phyloP scores from a whole-genome alignment of 2,113 vertebrate genomes.

The Oxyura jamaicensis region DNA sequence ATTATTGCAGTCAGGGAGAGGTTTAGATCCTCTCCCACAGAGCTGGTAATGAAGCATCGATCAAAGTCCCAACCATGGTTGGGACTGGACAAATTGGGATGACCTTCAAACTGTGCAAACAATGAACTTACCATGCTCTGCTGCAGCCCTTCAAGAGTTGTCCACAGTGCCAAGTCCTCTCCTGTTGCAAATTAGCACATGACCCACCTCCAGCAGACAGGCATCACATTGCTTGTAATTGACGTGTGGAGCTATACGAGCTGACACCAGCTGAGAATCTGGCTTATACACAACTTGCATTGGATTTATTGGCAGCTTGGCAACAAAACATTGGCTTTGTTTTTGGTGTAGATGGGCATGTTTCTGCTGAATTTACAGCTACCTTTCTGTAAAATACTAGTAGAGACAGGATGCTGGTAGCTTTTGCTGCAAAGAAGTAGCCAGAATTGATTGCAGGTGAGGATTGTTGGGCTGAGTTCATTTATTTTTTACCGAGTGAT shows the following conservation, averaged over 20 bases:
- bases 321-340: conserved; percentile 41
- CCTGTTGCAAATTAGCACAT: conserved; percentile 3
- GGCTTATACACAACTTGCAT: conserved; percentile 13
- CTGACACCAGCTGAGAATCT: conserved; percentile 51
- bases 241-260: conserved; percentile 7
- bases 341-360: neutral
- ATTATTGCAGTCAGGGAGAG: neutral
- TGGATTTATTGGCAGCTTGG: neutral
- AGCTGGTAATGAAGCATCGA: neutral
- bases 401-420: neutral
- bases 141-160: neutral
- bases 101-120: neutral
- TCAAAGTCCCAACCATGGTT: neutral
- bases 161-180: neutral
- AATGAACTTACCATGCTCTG: neutral
- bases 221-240: conserved; percentile 40
- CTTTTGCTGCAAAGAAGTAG: neutral
- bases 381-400: neutral
- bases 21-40: neutral
- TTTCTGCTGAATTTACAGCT: neutral
- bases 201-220: conserved; percentile 22
- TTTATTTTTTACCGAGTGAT: neutral
- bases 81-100: neutral
- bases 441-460: neutral
- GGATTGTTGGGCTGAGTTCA: neutral